These are phyloP conservation scores for Chanos chanos DNA, from an alignment of 2,797 vertebrate genomes.

Conservation along the genomic window DNA sequence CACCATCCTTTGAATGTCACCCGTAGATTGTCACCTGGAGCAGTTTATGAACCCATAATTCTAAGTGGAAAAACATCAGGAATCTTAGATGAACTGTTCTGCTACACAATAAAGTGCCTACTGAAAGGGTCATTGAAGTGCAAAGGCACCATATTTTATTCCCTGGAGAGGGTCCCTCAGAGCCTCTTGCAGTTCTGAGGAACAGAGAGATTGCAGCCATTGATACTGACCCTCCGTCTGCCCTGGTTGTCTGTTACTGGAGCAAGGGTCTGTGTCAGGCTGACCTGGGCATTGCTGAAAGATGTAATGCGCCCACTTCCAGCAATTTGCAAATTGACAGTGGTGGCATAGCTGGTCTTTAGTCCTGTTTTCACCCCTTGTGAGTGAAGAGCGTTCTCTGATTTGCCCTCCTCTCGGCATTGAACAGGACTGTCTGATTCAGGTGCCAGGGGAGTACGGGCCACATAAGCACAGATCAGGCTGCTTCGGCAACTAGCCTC, in stretches of 20 bases:
- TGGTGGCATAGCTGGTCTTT: conserved; percentile 83
- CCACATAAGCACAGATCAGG: conserved; percentile 69
- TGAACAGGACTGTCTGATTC: conserved; percentile 27
- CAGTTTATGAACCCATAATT: not conserved
- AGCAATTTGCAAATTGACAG: conserved; percentile 85
- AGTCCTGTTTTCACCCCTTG: conserved; percentile 32
- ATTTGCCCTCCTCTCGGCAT: conserved; percentile 11
- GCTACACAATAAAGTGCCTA: conserved; percentile 43
- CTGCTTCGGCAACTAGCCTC: conserved; percentile 62
- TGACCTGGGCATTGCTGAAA: conserved; percentile 85
- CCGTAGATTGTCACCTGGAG: conserved; percentile 9
- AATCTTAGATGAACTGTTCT: conserved; percentile 1
- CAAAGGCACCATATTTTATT: conserved; percentile 2
- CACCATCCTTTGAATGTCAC: conserved; percentile 19
- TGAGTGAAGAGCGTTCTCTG: conserved; percentile 14
- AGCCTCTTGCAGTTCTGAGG: conserved; percentile 57
- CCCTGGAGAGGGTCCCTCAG: conserved; percentile 35
- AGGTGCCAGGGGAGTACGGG: conserved; percentile 36
- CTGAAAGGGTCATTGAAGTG: conserved; percentile 33
- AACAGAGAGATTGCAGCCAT: conserved; percentile 60
- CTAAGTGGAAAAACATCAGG: conserved; percentile 24
- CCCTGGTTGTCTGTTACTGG: conserved; percentile 59
- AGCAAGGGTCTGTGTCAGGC: conserved; percentile 80
- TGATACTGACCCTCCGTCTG: conserved; percentile 69
- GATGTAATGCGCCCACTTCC: conserved; percentile 80